Evolutionary conservation across 2,113 vertebrate species (phyloP).

Genomic region (Gnathonemus longibarbis): DNA sequence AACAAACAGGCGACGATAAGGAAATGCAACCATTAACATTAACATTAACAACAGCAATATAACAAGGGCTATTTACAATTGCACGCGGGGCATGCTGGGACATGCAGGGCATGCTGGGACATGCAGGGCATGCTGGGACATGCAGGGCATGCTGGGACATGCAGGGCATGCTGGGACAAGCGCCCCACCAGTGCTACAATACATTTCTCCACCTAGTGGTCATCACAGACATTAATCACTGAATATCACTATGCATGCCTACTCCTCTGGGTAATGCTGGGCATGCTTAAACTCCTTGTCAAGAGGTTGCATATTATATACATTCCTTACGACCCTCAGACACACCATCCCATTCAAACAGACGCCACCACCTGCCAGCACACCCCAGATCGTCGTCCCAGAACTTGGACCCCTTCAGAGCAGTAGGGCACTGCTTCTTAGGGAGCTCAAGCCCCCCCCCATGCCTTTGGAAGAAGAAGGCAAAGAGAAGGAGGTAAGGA

Average conservation of each 20-base stretch:
- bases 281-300: not conserved
- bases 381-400: not conserved
- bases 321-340: not conserved
- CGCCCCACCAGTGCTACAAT: not conserved
- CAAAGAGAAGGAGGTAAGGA: constrained; percentile 33
- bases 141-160: too few relatives aligned
- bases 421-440: constrained; percentile 93
- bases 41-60: too few relatives aligned
- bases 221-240: not conserved
- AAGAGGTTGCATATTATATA: not conserved
- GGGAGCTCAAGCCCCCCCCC: constrained; percentile 87
- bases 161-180: too few relatives aligned
- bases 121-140: too few relatives aligned
- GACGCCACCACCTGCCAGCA: not conserved
- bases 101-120: too few relatives aligned
- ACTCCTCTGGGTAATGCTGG: not conserved
- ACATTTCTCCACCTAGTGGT: not conserved
- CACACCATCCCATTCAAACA: not conserved
- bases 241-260: not conserved
- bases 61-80: too few relatives aligned
- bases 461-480: constrained; percentile 85
- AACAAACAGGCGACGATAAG: too few relatives aligned
- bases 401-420: constrained; percentile 86
- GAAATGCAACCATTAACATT: too few relatives aligned
- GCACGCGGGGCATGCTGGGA: too few relatives aligned